Base-by-base conservation (phyloP, 2,113 vertebrate genomes). In the Pardalotus punctatus region DNA sequence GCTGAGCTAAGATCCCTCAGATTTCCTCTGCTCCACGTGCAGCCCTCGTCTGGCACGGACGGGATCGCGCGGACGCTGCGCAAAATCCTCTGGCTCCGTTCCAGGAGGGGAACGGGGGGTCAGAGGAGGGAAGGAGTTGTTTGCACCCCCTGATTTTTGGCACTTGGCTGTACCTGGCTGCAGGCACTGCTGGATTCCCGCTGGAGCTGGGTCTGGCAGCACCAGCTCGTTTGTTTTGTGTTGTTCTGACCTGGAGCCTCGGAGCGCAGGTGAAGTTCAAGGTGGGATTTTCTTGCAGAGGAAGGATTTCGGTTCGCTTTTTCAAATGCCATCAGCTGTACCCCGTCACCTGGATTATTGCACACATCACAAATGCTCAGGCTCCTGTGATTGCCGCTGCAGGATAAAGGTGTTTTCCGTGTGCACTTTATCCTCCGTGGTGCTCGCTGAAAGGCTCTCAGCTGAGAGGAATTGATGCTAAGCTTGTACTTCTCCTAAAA, bases 11-110 rank as follows among this genome's bases (percentile, higher is more conserved):
- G 21, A 45, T 61, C 23, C 21, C 15, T 14, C 29, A 11, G 14
- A 2, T 67, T 45, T 11, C 61, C 54, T 48, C 14, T 17, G 42
- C 31, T 62, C 27, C 10, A 0, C 1, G 24, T 38, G 42, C 20
- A 19, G 25, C 4, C n/a, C 58, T 54, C 25, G 21, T 5, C 24
- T 71, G 67, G 16, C 18, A 12, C 33, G 10, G 14, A 6, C 0
- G 1, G 14, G 29, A 38, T 42, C 7, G 3, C 36, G 11, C 16
- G 29, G 78, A 5, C 9, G 2, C n/a, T 12, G 51, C 2, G 0
- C 29, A 22, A 12, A 29, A 42, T 16, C 43, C 57, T 9, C 58
- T n/a, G 54, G 3, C 21, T 43, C 33, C 11, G 3, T 25, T 83
- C 24, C 7, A 2, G 51, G 12, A 33, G 40, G 48, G 33, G 23